A percentile compares a stretch with the other conserved stretches of the same genome.
phyloP scores from a whole-genome alignment of 2,888 invertebrate genomes.

The Digitonthophagus gazella region DNA sequence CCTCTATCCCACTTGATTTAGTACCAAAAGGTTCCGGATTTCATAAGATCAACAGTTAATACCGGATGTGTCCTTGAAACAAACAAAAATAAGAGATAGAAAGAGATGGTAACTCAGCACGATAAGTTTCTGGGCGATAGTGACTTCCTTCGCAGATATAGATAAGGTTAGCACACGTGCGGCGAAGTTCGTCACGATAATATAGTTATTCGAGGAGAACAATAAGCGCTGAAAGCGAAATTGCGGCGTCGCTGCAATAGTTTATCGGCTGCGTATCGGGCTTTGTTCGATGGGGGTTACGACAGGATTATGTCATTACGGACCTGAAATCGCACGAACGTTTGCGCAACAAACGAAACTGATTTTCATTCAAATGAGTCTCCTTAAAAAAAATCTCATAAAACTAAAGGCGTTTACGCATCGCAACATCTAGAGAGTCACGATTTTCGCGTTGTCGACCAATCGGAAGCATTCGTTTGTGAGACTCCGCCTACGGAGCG shows the following conservation, averaged over 20 bases:
- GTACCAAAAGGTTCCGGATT: not conserved
- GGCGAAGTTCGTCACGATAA: constrained; percentile 22
- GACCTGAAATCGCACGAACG: not conserved
- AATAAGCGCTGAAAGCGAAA: constrained; percentile 12
- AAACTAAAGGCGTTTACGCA: not conserved
- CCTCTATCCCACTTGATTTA: not conserved
- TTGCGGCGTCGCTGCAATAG: not conserved
- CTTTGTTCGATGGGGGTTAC: not conserved
- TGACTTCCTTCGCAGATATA: constrained; percentile 44
- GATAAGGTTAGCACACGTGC: constrained; percentile 34
- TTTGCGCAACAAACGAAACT: too few relatives aligned
- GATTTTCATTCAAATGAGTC: too few relatives aligned
- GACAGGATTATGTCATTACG: not conserved
- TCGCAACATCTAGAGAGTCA: not conserved
- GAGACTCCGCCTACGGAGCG: not conserved
- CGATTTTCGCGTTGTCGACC: not conserved
- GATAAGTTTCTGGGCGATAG: constrained; percentile 44
- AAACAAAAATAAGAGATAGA: not conserved
- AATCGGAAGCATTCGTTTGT: not conserved
- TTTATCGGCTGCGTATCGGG: not conserved
- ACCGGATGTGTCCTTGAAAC: not conserved
- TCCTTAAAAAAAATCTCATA: too few relatives aligned
- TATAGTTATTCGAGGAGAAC: constrained; percentile 18
- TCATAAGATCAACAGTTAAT: not conserved
- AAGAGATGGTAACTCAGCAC: constrained; percentile 28